Base-by-base conservation (phyloP, 2,113 vertebrate species). In the Alethe castanea region DNA sequence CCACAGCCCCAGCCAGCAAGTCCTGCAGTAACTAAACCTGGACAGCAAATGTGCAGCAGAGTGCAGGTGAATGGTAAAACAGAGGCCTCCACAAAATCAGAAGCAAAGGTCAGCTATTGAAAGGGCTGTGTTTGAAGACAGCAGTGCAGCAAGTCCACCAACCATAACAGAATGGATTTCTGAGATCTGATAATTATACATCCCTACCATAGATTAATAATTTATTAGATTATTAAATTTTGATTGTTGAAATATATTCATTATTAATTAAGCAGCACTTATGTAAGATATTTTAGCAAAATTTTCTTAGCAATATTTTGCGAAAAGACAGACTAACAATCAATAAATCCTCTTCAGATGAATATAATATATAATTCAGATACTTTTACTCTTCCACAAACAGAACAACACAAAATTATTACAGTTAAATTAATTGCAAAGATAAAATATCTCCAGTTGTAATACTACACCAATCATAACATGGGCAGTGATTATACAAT, bases 171-270 rank as follows among this genome's bases (percentile, higher is more conserved):
- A 40, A 74, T 33, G 17, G 13, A 88, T 64, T 88, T 89, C 17
- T 23, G 83, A 81, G 45, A 61, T 52, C 69, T 53, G 72, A 69
- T 76, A 78, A 84, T 94, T 95, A 84, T 29, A 87, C 12, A 71
- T 52, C 38, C 35, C 60, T 26, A 62, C 16, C 47, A 54, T 2
- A 19, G 22, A 45, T 96, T 35, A 96, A 95, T 94, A 94, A 95
- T 95, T 94, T 65, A 95, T 91, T 38, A 88, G 9, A 74, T 80
- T 90, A 95, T 95, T 95, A 96, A 88, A 88, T 85, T 94, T 96
- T 95, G 45, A 95, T 91, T 72, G 82, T 65, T 74, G 45, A 94
- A 95, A 94, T 84, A 81, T 40, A 94, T 81, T 70, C 35, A 95
- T 96, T 91, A 96, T 94, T 96, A 94, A 94, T 78, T 86, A 84